Conservation (phyloP, 2,113 vertebrate genomes). For the Phrynosoma blainvillii region DNA sequence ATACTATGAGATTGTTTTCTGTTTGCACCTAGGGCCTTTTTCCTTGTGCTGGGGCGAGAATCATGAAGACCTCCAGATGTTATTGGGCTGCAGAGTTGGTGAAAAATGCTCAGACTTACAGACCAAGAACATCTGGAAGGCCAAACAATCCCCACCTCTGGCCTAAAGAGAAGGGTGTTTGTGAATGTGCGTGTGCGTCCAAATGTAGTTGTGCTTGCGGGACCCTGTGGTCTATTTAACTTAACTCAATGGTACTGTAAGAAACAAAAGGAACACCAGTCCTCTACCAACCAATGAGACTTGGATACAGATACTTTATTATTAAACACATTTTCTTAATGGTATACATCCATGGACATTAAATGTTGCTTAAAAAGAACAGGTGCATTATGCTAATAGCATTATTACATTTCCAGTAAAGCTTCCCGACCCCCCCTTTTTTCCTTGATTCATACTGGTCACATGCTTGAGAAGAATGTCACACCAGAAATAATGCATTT, state of each 20-base stretch:
- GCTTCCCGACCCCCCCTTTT: no score
- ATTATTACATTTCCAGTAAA: neutral
- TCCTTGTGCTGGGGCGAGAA: no score
- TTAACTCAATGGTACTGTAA: neutral
- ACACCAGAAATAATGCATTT: neutral
- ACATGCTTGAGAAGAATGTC: neutral
- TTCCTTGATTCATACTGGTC: neutral
- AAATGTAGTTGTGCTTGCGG: neutral
- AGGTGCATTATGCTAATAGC: neutral
- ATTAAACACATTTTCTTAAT: neutral
- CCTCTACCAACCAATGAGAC: no score
- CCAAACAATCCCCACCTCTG: no score
- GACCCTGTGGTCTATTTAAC: neutral
- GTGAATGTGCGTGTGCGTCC: neutral
- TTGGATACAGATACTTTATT: slow-evolving; percentile 4
- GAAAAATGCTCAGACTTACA: no score
- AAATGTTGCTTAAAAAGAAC: accelerated
- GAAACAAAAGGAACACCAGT: neutral
- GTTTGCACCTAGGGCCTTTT: neutral
- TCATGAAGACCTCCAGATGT: no score
- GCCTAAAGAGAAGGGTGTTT: neutral
- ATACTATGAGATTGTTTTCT: no score
- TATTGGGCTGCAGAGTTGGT: no score
- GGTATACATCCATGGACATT: neutral
- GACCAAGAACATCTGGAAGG: no score